Base-by-base conservation (phyloP, 2,797 vertebrate genomes). In the Alouatta caraya region DNA sequence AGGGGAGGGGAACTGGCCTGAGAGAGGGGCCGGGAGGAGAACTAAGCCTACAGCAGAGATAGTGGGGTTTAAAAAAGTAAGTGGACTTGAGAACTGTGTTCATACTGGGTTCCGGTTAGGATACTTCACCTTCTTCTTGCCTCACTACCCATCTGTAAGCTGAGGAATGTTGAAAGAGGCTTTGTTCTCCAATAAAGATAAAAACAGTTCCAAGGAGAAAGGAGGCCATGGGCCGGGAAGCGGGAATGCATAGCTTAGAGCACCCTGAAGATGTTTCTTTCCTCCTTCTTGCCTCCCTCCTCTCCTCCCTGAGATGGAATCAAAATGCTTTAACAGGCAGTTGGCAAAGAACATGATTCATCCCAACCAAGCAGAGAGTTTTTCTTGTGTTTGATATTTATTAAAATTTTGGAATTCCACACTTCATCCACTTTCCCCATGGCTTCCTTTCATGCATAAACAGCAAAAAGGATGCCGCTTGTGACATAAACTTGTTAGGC, bases 361-460 rank as follows among this genome's bases (percentile, higher is more conserved):
- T 55, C 33, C 81, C 76, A 84, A 90, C 64, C 64, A 64, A 42
- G 61, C 46, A 30, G 37, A n/a, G 14, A 12, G 59, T 33, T 93
- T 93, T 92, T 73, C 26, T 59, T 80, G 37, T 44, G 67, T 70
- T 84, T 87, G 83, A 64, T 48, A 70, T 91, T 89, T 92, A 82
- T 76, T 87, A 39, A 86, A 93, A 73, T 52, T 57, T 88, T 61
- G 78, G 76, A 76, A 73, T 94, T 42, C 57, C 72, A 67, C 37
- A 33, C 75, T 59, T 70, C 55, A 50, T 46, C 67, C 67, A 72
- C 33, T 91, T 91, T 91, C 88, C 76, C 52, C 8, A 57, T 42
- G 50, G n/a, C 70, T 93, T 90, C 22, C 73, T 33, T 84, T 94
- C 64, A 57, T 57, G 19, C 59, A 33, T 73, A 81, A 97, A 89